These are phyloP conservation scores for Dromaius novaehollandiae DNA, from an alignment of 2,113 vertebrate species.

Conservation along the genomic window DNA sequence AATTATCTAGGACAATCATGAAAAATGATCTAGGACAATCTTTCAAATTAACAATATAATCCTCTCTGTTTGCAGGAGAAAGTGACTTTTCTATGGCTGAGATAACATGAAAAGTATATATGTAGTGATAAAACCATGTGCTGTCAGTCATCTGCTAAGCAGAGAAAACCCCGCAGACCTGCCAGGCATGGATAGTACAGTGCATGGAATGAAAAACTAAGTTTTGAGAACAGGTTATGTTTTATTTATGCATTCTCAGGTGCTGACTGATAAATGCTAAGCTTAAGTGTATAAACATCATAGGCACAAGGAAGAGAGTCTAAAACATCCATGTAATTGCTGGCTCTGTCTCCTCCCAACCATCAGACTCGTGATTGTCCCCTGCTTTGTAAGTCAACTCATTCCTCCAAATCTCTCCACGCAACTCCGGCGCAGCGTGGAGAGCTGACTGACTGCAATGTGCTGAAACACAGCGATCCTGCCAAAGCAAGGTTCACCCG, in stretches of 20 bases:
- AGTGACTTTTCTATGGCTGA: not conserved
- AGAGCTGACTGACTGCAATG: not conserved
- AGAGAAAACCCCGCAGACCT: not conserved
- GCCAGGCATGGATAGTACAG: not conserved
- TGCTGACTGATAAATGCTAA: not conserved
- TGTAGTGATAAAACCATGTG: not conserved
- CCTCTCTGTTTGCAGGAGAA: not conserved
- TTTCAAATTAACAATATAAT: not conserved
- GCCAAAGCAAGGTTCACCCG: fast-evolving
- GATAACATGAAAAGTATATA: not conserved
- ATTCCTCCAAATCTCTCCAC: not conserved
- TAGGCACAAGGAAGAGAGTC: not conserved
- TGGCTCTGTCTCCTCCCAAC: not conserved
- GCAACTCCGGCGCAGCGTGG: not conserved
- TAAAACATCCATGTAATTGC: not conserved
- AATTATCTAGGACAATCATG: not conserved
- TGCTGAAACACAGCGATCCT: not conserved
- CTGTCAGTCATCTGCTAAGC: not conserved
- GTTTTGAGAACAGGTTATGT: not conserved
- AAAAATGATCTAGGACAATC: not conserved
- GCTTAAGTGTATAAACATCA: not conserved
- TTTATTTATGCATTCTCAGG: not conserved
- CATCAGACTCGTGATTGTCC: not conserved
- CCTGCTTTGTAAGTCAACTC: not conserved
- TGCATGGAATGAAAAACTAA: not conserved